Evolutionary conservation across 2,113 vertebrate genomes (phyloP).

Genomic region (Rissa tridactyla): DNA sequence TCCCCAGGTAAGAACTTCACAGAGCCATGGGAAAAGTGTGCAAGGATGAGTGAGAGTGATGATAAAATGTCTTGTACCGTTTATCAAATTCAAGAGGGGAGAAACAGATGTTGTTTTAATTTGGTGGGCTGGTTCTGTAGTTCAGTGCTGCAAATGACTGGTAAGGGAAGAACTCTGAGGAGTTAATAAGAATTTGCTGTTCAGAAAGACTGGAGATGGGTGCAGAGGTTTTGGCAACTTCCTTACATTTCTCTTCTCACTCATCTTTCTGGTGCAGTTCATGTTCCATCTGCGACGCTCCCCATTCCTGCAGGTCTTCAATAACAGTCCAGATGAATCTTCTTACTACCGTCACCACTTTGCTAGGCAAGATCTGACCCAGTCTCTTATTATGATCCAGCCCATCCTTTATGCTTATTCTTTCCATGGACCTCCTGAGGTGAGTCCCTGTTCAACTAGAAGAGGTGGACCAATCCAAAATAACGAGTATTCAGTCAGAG

Average conservation of each 20-base stretch:
- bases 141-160: not conserved
- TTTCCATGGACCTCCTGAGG: conserved; percentile 95
- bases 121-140: not conserved
- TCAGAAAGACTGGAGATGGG: not conserved
- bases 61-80: not conserved
- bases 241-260: not conserved
- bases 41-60: not conserved
- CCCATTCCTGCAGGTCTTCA: conserved; percentile 97
- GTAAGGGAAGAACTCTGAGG: not conserved
- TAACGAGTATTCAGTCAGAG: not conserved
- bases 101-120: not conserved
- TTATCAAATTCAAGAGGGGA: not conserved
- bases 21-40: fast-evolving
- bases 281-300: conserved; percentile 98
- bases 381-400: conserved; percentile 98
- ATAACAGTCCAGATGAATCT: conserved; percentile 96
- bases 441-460: conserved; percentile 62
- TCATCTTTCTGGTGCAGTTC: conserved; percentile 76
- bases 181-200: not conserved
- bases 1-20: conserved; percentile 85
- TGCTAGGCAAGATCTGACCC: conserved; percentile 92
- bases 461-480: not conserved
- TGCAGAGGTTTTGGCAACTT: not conserved
- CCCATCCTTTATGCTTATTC: conserved; percentile 98
- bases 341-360: conserved; percentile 97